Evolutionary conservation across 2,888 invertebrate genomes (phyloP).

Genomic region (Drosophila acutilabella): DNA sequence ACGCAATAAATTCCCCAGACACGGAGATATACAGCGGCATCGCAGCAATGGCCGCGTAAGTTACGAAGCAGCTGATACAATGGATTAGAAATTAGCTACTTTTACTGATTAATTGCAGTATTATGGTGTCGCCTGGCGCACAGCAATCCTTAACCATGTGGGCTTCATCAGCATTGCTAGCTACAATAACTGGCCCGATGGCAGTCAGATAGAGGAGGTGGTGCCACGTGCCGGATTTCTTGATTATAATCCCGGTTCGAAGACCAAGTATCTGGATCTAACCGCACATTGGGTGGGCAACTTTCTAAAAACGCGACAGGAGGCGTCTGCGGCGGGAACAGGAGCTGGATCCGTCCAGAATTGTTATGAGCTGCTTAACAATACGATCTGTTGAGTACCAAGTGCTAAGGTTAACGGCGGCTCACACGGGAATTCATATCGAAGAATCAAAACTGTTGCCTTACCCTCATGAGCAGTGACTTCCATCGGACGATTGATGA

Average conservation of each 20-base stretch:
- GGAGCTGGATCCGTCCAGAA: conserved; percentile 62
- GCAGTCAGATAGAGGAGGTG: conserved; percentile 90
- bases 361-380: conserved; percentile 85
- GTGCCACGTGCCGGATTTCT: conserved; percentile 82
- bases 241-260: conserved; percentile 88
- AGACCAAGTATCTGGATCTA: conserved; percentile 88
- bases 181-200: conserved; percentile 92
- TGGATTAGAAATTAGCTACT: background rate
- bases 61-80: background rate
- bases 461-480: conserved; percentile 26
- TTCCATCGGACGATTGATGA: conserved; percentile 21
- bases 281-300: conserved; percentile 88
- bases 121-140: conserved; percentile 88
- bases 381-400: conserved; percentile 83
- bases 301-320: conserved; percentile 84
- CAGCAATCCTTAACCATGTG: conserved; percentile 87
- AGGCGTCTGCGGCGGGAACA: conserved; percentile 70
- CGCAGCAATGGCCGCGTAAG: conserved; percentile 84
- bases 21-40: conserved; percentile 83
- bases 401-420: background rate
- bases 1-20: conserved; percentile 86
- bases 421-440: conserved; percentile 46
- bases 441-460: conserved; percentile 47
- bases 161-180: conserved; percentile 88
- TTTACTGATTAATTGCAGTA: conserved; percentile 83